A percentile compares a stretch with the other conserved stretches of the same genome.
phyloP scores from a whole-genome alignment of 2,113 vertebrate genomes.

The Oncorhynchus mykiss region DNA sequence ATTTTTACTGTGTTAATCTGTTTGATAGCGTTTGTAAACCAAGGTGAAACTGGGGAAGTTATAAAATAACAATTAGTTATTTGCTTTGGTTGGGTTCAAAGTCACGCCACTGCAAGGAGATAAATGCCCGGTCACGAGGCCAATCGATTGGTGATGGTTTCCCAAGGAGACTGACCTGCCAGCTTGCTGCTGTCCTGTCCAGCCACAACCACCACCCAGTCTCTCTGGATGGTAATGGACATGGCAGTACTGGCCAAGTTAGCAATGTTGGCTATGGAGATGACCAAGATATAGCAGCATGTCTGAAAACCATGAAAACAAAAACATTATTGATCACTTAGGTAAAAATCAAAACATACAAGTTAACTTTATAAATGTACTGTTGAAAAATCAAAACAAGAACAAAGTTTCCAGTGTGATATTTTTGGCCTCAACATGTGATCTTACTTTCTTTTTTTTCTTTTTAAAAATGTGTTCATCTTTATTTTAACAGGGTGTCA shows the following conservation, averaged over 20 bases:
- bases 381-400: too few relatives aligned
- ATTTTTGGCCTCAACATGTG: conserved; percentile 3
- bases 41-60: conserved; percentile 4
- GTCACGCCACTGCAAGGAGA: conserved; percentile 12
- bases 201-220: conserved; percentile 98
- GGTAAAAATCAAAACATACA: too few relatives aligned
- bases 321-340: background rate
- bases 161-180: conserved; percentile 80
- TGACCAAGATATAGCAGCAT: conserved; percentile 91
- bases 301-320: conserved; percentile 74
- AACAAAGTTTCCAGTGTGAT: background rate
- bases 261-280: conserved; percentile 93
- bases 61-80: conserved; percentile 19
- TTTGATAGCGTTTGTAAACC: conserved; percentile 36
- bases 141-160: background rate
- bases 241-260: conserved; percentile 97
- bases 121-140: conserved; percentile 42
- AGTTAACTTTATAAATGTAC: too few relatives aligned
- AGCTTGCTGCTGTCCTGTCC: conserved; percentile 91
- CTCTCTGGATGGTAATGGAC: conserved; percentile 94
- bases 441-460: background rate
- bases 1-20: conserved; percentile 30
- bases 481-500: too few relatives aligned
- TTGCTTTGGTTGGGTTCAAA: conserved; percentile 37
- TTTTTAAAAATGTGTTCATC: too few relatives aligned